A percentile compares a stretch with the other conserved stretches of the same genome.
Conservation (phyloP, 1,140 invertebrate genomes). For the Apolygus lucorum region DNA sequence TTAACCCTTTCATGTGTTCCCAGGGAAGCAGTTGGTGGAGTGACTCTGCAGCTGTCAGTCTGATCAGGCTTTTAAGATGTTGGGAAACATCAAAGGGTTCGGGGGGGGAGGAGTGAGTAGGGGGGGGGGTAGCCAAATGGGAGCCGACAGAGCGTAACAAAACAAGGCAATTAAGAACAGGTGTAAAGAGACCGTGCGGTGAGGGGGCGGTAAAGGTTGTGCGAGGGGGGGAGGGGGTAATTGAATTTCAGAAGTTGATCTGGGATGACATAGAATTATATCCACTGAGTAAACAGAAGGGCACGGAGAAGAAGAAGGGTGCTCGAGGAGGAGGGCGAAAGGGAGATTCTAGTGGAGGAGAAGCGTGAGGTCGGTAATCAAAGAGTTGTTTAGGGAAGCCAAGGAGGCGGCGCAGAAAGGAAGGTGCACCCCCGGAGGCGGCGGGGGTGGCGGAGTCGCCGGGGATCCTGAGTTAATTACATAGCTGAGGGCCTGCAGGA, state of each 20-base stretch:
- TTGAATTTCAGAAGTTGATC: neutral
- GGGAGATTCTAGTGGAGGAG: too few species aligned
- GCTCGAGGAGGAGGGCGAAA: neutral
- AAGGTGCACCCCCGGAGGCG: neutral
- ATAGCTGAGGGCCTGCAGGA: neutral
- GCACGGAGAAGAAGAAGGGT: too few species aligned
- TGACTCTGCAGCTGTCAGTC: too few species aligned
- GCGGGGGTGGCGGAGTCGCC: neutral
- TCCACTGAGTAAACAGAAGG: neutral
- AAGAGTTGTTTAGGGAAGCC: neutral
- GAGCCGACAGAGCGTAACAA: neutral
- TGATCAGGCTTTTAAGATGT: too few species aligned
- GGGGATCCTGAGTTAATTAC: neutral
- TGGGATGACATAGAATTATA: neutral
- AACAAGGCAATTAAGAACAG: neutral
- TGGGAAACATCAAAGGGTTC: too few species aligned
- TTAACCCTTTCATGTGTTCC: too few species aligned
- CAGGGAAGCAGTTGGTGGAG: too few species aligned
- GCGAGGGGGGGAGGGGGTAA: neutral
- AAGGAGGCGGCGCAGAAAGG: neutral
- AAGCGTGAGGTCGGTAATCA: neutral
- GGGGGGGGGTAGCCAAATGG: too few species aligned
- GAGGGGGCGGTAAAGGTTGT: too few species aligned
- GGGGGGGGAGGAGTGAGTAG: too few species aligned
- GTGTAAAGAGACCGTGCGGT: neutral